These are phyloP conservation scores for Metalampra italica DNA, from an alignment of 2,888 invertebrate genomes.

Conservation along the genomic window DNA sequence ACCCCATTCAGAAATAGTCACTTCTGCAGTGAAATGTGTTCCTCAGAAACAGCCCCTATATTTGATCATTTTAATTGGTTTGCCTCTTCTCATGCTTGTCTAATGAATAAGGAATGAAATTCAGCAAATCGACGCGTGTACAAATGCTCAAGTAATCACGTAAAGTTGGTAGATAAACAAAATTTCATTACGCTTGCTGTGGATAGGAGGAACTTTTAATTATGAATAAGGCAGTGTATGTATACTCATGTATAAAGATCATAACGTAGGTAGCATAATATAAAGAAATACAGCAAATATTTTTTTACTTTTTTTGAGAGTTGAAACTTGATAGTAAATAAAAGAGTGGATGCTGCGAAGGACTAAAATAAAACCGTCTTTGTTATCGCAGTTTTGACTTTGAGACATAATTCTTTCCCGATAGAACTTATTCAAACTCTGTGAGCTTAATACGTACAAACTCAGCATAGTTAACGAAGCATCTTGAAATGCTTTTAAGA, in stretches of 20 bases:
- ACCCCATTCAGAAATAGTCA: background rate
- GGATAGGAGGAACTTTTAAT: background rate
- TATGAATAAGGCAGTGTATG: background rate
- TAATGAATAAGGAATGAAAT: conserved; percentile 48
- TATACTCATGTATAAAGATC: too few species aligned
- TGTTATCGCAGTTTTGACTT: too few species aligned
- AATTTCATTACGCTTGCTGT: conserved; percentile 46
- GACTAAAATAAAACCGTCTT: too few species aligned
- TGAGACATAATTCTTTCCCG: too few species aligned
- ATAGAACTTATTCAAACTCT: too few species aligned
- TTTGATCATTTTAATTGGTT: conserved; percentile 57
- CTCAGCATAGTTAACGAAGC: too few species aligned
- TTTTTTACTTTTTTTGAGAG: too few species aligned
- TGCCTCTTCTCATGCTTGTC: conserved; percentile 29
- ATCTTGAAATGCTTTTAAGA: too few species aligned
- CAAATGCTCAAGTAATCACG: conserved; percentile 54
- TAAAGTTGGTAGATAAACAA: conserved; percentile 56
- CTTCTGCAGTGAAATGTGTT: background rate
- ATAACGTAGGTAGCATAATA: background rate
- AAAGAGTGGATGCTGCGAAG: background rate
- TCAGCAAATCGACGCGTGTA: conserved; percentile 23
- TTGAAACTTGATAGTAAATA: too few species aligned
- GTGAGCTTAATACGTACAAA: too few species aligned
- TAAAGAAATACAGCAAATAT: too few species aligned
- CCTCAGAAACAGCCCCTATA: conserved; percentile 20